Evolutionary conservation across 1,140 invertebrate species (phyloP).

Genomic region (Aphaenogaster ashmeadi): DNA sequence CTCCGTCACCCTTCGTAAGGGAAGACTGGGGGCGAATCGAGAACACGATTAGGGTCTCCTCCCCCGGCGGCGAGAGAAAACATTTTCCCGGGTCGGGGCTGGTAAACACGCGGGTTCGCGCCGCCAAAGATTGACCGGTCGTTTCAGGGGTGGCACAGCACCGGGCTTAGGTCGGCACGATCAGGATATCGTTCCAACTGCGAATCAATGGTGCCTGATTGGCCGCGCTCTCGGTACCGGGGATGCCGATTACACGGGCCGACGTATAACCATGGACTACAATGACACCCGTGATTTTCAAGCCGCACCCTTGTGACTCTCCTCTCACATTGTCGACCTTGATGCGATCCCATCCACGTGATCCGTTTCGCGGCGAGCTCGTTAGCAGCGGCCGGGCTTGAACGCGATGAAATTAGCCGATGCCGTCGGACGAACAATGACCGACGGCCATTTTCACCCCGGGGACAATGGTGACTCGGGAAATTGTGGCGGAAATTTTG

Average conservation of each 20-base stretch:
- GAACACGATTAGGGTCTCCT: slow-evolving; percentile 48
- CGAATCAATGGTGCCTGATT: slow-evolving; percentile 78
- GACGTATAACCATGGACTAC: slow-evolving; percentile 71
- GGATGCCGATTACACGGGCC: slow-evolving; percentile 72
- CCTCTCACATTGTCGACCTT: slow-evolving; percentile 31
- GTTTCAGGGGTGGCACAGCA: slow-evolving; percentile 13
- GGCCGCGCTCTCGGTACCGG: slow-evolving; percentile 48
- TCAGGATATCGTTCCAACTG: slow-evolving; percentile 24
- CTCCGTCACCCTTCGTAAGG: slow-evolving; percentile 7
- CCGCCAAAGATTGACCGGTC: slow-evolving; percentile 69
- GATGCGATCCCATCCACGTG: slow-evolving; percentile 39
- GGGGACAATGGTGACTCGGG: slow-evolving; percentile 46
- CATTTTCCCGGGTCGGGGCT: slow-evolving; percentile 59
- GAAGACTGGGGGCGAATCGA: background rate
- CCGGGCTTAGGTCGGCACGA: slow-evolving; percentile 45
- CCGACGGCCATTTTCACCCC: slow-evolving; percentile 38
- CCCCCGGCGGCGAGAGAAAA: slow-evolving; percentile 53
- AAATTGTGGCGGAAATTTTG: slow-evolving; percentile 62
- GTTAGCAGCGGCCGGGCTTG: slow-evolving; percentile 20
- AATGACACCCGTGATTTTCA: slow-evolving; percentile 77
- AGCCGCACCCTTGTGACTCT: slow-evolving; percentile 12
- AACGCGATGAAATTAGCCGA: slow-evolving; percentile 57
- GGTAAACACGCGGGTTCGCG: slow-evolving; percentile 73
- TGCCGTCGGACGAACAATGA: slow-evolving; percentile 51
- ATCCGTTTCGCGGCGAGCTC: slow-evolving; percentile 46